A percentile compares a stretch with the other conserved stretches of the same genome.
Evolutionary conservation across 2,888 invertebrate species (phyloP).

Genomic region (Lasius fuliginosus): DNA sequence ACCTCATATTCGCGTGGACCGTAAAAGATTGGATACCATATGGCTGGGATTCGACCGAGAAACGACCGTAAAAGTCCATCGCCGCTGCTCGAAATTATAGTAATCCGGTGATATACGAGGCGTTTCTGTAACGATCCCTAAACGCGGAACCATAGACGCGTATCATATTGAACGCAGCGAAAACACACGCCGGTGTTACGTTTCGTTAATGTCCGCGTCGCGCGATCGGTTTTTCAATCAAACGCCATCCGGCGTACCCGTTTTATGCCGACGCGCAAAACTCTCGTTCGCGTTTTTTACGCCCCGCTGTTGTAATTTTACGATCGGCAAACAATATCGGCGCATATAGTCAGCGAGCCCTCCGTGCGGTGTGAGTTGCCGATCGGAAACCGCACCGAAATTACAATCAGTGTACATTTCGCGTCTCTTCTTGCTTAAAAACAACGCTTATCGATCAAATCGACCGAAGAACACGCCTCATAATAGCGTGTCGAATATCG

Average conservation of each 20-base stretch:
- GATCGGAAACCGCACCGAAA: constrained; percentile 8
- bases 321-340: constrained; percentile 1
- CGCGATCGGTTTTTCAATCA: constrained; percentile 60
- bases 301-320: constrained; percentile 34
- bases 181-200: constrained; percentile 44
- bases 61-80: constrained; percentile 71
- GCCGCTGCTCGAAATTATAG: constrained; percentile 69
- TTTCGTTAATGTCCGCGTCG: constrained; percentile 28
- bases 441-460: background rate
- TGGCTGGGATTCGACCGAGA: constrained; percentile 60
- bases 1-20: constrained; percentile 57
- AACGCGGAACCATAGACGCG: constrained; percentile 59
- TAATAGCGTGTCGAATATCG: background rate
- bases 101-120: constrained; percentile 72
- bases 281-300: constrained; percentile 28
- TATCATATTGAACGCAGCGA: constrained; percentile 55
- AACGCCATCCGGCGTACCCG: constrained; percentile 18
- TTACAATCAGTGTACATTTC: background rate
- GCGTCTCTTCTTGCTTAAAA: background rate
- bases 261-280: constrained; percentile 33
- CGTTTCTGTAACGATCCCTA: constrained; percentile 71
- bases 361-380: background rate
- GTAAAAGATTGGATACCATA: constrained; percentile 65
- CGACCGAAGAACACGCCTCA: background rate
- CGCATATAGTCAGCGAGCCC: background rate